phyloP scores from a whole-genome alignment of 2,888 invertebrate species.

The Heliconius cydno region DNA sequence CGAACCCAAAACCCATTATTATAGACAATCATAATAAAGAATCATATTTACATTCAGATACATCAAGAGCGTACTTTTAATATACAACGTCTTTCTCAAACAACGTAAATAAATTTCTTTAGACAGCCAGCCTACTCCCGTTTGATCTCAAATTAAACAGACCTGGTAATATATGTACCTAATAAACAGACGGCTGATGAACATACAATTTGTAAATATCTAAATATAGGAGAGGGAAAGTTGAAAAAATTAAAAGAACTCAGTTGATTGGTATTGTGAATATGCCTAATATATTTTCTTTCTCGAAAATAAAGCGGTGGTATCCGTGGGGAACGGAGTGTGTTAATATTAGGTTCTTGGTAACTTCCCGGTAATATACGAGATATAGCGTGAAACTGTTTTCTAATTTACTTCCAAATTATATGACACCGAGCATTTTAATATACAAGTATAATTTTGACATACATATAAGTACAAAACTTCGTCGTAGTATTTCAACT shows the following conservation, averaged over 20 bases:
- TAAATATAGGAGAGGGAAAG: not conserved
- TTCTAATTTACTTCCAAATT: not conserved
- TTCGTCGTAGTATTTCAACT: too few relatives aligned
- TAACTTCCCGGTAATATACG: not conserved
- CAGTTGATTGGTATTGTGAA: not conserved
- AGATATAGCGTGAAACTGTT: not conserved
- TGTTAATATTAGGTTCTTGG: not conserved
- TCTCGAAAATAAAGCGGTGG: too few relatives aligned
- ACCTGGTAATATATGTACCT: not conserved
- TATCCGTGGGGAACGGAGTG: too few relatives aligned
- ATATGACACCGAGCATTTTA: not conserved
- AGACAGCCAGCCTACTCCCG: constrained; percentile 7
- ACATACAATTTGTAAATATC: constrained; percentile 10
- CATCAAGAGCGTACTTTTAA: not conserved
- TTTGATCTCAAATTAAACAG: constrained; percentile 8
- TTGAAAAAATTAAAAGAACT: not conserved
- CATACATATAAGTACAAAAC: too few relatives aligned
- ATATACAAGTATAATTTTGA: too few relatives aligned
- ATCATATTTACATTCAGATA: not conserved
- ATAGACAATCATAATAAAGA: not conserved
- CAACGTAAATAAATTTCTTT: constrained; percentile 9
- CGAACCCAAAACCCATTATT: too few relatives aligned
- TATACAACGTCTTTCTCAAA: constrained; percentile 13
- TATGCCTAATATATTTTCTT: too few relatives aligned
- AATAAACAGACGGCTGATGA: not conserved